Conservation (phyloP, 92 coral and sea anemone species). For the Nematostella vectensis region DNA sequence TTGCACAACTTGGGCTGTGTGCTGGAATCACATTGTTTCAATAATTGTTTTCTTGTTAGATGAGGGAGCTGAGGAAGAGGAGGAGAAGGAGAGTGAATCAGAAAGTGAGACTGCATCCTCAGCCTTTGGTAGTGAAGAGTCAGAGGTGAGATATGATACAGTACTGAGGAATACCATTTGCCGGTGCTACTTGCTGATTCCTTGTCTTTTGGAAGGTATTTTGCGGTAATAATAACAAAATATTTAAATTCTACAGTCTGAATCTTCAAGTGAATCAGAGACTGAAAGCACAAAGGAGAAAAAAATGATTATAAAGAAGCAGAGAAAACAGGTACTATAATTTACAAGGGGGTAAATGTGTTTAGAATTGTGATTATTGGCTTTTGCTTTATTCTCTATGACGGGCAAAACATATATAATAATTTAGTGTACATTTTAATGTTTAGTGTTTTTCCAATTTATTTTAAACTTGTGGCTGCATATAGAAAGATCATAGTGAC, state of each 20-base stretch:
- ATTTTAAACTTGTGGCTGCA: no score
- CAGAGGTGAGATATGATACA: constrained; percentile 29
- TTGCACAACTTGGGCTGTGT: background rate
- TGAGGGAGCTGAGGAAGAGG: constrained; percentile 46
- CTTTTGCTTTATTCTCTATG: no score
- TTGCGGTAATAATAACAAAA: no score
- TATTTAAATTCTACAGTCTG: constrained; percentile 14
- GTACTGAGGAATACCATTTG: no score
- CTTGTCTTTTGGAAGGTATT: no score
- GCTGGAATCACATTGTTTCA: background rate
- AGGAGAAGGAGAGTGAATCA: constrained; percentile 37
- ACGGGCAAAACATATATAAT: no score
- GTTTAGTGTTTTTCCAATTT: no score
- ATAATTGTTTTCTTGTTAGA: constrained; percentile 1
- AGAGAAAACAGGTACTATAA: constrained; percentile 44
- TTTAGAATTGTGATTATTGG: no score
- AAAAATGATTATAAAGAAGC: constrained; percentile 29
- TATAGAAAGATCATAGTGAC: no score
- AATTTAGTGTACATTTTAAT: no score
- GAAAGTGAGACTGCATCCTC: constrained; percentile 50
- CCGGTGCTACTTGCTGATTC: no score
- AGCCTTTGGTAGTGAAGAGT: constrained; percentile 18
- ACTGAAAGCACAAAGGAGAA: constrained; percentile 39
- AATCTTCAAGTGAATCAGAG: constrained; percentile 51
- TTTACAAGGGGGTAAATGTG: no score